phyloP scores from a whole-genome alignment of 2,113 vertebrate genomes.

The Sialia sialis region DNA sequence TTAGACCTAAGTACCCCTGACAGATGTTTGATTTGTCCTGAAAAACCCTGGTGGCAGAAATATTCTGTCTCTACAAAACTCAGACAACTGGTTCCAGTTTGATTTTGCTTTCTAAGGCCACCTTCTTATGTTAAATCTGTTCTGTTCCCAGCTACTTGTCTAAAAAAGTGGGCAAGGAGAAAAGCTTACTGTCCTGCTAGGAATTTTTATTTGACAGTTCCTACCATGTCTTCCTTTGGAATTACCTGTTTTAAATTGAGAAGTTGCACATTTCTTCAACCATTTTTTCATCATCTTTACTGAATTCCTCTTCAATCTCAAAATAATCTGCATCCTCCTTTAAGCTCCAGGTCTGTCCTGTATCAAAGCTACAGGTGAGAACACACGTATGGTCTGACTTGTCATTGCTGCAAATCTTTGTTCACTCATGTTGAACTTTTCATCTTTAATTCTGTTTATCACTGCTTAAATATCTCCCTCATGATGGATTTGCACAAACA shows the following conservation, averaged over 20 bases:
- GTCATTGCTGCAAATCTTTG: background rate
- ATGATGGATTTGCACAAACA: background rate
- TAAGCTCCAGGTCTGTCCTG: background rate
- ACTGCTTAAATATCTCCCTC: background rate
- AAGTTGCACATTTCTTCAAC: background rate
- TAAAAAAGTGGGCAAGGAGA: background rate
- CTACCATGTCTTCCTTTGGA: background rate
- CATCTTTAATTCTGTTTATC: background rate
- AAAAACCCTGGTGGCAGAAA: background rate
- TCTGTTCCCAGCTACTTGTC: background rate
- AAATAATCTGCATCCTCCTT: background rate
- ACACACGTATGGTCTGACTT: background rate
- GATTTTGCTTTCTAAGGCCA: background rate
- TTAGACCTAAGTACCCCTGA: slow-evolving; percentile 11
- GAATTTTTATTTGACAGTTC: background rate
- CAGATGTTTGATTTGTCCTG: slow-evolving; percentile 46
- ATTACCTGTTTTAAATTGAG: background rate
- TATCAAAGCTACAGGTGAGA: background rate
- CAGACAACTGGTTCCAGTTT: background rate
- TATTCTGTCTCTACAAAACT: background rate
- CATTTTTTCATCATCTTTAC: background rate
- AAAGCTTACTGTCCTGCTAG: background rate
- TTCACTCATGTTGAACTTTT: background rate
- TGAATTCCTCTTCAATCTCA: background rate
- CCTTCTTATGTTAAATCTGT: background rate